A percentile compares a stretch with the other conserved stretches of the same genome.
phyloP scores from a whole-genome alignment of 2,888 invertebrate genomes.

The Acronicta leporina region DNA sequence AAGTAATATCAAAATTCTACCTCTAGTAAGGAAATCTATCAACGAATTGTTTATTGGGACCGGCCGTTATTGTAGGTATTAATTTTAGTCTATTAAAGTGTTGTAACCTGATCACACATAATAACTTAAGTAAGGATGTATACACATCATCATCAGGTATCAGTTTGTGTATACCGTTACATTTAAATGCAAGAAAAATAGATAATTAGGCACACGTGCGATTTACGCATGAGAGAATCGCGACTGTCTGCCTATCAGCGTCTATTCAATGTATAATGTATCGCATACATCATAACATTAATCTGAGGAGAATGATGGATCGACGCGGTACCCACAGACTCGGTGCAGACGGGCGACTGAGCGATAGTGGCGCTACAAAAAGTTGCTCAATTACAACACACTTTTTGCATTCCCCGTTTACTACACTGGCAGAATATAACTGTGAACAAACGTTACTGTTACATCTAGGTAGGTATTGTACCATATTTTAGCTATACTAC shows the following conservation, averaged over 20 bases:
- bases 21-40: no score
- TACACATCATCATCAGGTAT: neutral
- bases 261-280: constrained; percentile 66
- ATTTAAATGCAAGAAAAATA: constrained; percentile 37
- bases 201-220: constrained; percentile 60
- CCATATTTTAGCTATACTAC: no score
- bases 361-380: constrained; percentile 30
- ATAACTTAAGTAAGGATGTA: constrained; percentile 19
- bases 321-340: constrained; percentile 58
- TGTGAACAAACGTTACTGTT: no score
- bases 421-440: no score
- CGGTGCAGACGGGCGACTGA: constrained; percentile 39
- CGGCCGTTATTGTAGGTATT: no score
- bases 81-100: neutral
- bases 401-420: no score
- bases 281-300: constrained; percentile 80
- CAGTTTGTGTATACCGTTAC: neutral
- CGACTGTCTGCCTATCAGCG: constrained; percentile 55
- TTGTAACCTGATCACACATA: constrained; percentile 8
- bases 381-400: constrained; percentile 1
- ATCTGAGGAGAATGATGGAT: constrained; percentile 83
- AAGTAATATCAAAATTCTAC: no score
- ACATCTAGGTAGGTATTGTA: no score
- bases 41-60: no score
- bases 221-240: constrained; percentile 51